Percentiles rank a stretch among this genome's conserved stretches.
phyloP scores from a whole-genome alignment of 2,113 vertebrate genomes.

The Propithecus coquereli region DNA sequence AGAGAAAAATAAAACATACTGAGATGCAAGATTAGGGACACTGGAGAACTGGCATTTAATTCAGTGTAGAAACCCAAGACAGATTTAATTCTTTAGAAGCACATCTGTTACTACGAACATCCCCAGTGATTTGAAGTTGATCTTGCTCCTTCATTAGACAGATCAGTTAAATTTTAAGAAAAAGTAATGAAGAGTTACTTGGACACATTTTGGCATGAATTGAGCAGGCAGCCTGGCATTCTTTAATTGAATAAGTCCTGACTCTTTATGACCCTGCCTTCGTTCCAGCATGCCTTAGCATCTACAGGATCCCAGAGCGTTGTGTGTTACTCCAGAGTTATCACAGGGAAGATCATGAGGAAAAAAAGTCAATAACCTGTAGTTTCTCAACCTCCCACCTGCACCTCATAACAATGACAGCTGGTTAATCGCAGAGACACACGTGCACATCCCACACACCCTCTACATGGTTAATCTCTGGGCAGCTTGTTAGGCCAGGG shows the following conservation, averaged over 20 bases:
- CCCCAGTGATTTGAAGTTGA: rapidly evolving
- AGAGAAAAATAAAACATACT: not conserved
- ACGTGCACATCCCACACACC: rapidly evolving
- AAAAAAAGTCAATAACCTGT: not conserved
- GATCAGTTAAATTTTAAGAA: not conserved
- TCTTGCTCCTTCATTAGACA: not conserved
- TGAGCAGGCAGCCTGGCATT: not conserved
- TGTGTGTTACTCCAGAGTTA: not conserved
- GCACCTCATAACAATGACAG: not conserved
- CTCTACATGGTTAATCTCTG: not conserved
- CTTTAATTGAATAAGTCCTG: not conserved
- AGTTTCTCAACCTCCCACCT: rapidly evolving
- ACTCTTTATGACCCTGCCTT: not conserved
- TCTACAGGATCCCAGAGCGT: rapidly evolving
- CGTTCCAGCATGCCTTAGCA: rapidly evolving
- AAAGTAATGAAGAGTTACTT: not conserved
- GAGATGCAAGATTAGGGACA: not conserved
- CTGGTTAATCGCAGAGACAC: not conserved
- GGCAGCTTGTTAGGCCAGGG: not conserved
- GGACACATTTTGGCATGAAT: rapidly evolving
- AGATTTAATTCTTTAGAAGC: not conserved
- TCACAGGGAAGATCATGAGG: not conserved
- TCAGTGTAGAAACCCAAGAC: not conserved
- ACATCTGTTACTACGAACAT: not conserved
- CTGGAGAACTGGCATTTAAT: not conserved